Evolutionary conservation across 2,113 vertebrate species (phyloP).

Genomic region (Mustelus asterias): DNA sequence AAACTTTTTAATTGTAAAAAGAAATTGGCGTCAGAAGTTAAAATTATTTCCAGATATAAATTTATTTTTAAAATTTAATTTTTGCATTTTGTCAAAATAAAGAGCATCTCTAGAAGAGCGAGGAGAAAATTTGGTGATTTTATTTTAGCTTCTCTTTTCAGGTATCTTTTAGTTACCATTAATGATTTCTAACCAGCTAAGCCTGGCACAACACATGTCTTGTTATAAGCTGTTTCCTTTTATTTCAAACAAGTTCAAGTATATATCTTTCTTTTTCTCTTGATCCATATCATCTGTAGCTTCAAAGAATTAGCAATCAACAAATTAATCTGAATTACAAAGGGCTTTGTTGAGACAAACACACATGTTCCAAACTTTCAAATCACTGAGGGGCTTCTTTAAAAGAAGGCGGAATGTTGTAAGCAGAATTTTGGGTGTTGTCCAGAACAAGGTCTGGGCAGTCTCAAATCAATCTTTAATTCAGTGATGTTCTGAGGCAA

Average conservation of each 20-base stretch:
- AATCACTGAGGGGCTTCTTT: background rate
- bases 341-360: background rate
- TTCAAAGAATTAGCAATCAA: conserved; percentile 18
- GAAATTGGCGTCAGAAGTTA: background rate
- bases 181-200: background rate
- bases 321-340: conserved; percentile 32
- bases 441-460: conserved; percentile 7
- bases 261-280: conserved; percentile 18
- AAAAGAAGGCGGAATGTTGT: conserved; percentile 7
- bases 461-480: background rate
- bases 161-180: background rate
- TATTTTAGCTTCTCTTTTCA: background rate
- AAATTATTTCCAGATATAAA: too few relatives aligned
- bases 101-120: background rate
- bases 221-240: conserved; percentile 23
- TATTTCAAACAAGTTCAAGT: background rate
- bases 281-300: background rate
- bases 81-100: background rate
- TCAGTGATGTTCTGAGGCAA: background rate
- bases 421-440: background rate
- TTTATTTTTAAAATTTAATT: background rate
- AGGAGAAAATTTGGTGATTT: background rate
- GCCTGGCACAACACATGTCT: conserved; percentile 8
- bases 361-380: conserved; percentile 3
- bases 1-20: background rate